Base-by-base conservation (phyloP, 2,113 vertebrate genomes). In the Ahaetulla prasina region DNA sequence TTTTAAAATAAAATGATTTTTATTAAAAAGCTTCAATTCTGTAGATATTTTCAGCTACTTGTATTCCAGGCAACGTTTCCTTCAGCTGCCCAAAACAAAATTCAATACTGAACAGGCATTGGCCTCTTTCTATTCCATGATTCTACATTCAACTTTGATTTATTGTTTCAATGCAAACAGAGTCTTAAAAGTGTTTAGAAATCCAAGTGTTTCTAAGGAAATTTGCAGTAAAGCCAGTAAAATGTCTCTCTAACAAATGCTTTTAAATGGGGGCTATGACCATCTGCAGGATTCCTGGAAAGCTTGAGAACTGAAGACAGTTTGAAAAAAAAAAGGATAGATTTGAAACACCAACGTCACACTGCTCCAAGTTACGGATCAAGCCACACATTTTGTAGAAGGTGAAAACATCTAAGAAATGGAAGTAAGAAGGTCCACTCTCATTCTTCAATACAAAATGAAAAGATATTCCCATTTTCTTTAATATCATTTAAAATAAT, bases 1-100 rank as follows among this genome's bases (percentile, higher is more conserved):
- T 93, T 95, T 95, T 94, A 93, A 9, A 30, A 49, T 88, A 93
- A 87, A 43, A 27, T 0, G 12, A 30, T 90, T 92, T 92, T 60
- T 93, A 30, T 86, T 45, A 43, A 92, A 92, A 91, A 89, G 18
- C 20, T 87, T 54, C 49, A 27, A 87, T 68, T 90, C 60, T 54
- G 57, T 27, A 60, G 84, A n/a, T 23, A n/a, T 57, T 87, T 6
- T 12, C 18, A 84, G 63, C 90, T 91, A 95, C 57, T 88, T 80
- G 54, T 92, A 94, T 91, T 95, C 86, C 87, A 89, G 52, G 88
- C 25, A 52, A 86, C 16, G 60, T 50, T 30, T 93, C 87, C 50
- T 92, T 94, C 87, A 90, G 92, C 27, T 94, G 93, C 92, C 89
- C 94, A 87, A 89, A 87, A 87, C 63, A 96, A 91, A 93, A 87